Conservation (phyloP, 1,140 invertebrate genomes). For the Neodiprion fabricii region DNA sequence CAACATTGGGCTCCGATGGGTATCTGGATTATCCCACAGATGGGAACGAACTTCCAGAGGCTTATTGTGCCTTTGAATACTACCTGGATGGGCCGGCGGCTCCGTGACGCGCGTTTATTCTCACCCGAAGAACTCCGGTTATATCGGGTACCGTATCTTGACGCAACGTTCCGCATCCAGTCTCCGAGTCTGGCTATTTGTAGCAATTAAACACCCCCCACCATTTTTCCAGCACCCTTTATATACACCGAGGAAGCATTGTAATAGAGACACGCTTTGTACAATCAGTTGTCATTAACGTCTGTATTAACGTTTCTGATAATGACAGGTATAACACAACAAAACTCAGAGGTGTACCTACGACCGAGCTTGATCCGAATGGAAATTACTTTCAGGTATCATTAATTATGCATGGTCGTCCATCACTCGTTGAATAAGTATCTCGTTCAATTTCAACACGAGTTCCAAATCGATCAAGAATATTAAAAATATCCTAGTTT, state of each 20-base stretch:
- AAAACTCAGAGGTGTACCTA: too few species aligned
- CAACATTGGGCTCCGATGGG: background rate
- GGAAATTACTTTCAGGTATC: too few species aligned
- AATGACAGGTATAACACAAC: background rate
- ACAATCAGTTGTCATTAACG: background rate
- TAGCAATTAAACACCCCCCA: constrained; percentile 3
- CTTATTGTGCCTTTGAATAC: background rate
- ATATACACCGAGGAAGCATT: background rate
- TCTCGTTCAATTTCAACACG: too few species aligned
- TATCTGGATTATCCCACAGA: background rate
- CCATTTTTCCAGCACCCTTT: background rate
- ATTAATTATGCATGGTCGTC: too few species aligned
- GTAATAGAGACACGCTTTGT: background rate
- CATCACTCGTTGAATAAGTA: too few species aligned
- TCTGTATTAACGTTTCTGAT: background rate
- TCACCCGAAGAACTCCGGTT: background rate
- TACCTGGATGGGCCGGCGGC: background rate
- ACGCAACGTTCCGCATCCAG: background rate
- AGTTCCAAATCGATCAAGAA: too few species aligned
- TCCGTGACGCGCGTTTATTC: background rate
- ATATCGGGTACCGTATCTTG: background rate
- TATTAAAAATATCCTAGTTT: too few species aligned
- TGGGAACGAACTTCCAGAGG: background rate
- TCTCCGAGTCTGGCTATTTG: background rate
- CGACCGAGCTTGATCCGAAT: too few species aligned